These are phyloP conservation scores for Chroicocephalus ridibundus DNA, from an alignment of 2,113 vertebrate genomes.

Conservation along the genomic window DNA sequence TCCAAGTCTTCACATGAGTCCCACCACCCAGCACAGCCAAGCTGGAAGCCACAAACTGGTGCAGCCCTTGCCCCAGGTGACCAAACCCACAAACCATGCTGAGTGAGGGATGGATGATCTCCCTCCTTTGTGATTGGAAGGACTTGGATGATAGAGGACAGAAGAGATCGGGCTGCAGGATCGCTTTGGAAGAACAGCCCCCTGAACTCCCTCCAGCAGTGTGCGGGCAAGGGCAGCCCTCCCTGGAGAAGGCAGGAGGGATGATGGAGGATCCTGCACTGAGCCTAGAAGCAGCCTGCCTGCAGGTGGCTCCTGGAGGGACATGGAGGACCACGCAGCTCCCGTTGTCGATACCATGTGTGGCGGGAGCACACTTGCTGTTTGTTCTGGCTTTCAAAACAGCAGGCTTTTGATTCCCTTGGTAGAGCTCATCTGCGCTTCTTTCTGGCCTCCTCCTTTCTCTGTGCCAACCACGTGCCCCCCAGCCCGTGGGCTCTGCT, in stretches of 20 bases:
- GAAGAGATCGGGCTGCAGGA: not conserved
- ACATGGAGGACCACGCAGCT: not conserved
- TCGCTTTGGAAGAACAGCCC: not conserved
- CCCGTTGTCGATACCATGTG: not conserved
- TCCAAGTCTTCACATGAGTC: not conserved
- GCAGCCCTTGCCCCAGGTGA: not conserved
- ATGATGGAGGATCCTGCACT: not conserved
- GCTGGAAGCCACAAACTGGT: not conserved
- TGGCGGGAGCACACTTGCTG: not conserved
- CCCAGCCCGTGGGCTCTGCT: constrained; percentile 12
- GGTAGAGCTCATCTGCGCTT: constrained; percentile 22
- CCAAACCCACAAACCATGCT: not conserved
- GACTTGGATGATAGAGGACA: not conserved
- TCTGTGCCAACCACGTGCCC: constrained; percentile 40
- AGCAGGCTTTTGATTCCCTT: constrained; percentile 31
- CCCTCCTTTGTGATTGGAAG: not conserved
- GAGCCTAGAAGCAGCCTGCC: not conserved
- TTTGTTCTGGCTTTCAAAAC: not conserved
- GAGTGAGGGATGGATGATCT: not conserved
- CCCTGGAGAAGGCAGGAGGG: not conserved
- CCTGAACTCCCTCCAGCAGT: not conserved
- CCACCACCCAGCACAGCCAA: not conserved
- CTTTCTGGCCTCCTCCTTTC: constrained; percentile 33
- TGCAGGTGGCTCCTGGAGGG: not conserved
- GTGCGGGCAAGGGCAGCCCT: not conserved